phyloP scores from a whole-genome alignment of 2,113 vertebrate genomes.

The Tragelaphus strepsiceros region DNA sequence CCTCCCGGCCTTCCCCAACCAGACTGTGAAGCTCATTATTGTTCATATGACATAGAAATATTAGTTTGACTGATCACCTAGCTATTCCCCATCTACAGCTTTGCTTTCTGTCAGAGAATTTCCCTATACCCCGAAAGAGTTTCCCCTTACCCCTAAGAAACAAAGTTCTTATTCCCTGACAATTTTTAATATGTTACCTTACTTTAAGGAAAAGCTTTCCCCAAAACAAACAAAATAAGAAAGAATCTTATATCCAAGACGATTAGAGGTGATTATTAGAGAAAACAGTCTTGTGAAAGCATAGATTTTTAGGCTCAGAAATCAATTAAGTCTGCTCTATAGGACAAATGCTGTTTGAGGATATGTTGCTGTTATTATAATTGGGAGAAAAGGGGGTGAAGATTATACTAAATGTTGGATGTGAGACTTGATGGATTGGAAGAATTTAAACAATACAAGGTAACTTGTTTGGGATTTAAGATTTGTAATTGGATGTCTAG shows the following conservation, averaged over 20 bases:
- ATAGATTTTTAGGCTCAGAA: background rate
- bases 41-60: background rate
- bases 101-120: background rate
- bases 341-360: background rate
- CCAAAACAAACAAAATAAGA: conserved; percentile 5
- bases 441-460: background rate
- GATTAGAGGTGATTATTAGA: background rate
- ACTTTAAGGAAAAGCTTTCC: background rate
- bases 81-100: background rate
- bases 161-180: background rate
- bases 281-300: background rate
- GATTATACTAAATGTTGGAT: background rate
- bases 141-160: background rate
- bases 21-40: background rate
- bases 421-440: background rate
- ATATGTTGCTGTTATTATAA: background rate
- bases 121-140: background rate
- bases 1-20: background rate
- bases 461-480: background rate
- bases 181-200: background rate
- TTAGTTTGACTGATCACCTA: background rate
- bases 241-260: background rate
- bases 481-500: background rate
- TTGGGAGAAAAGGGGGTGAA: background rate
- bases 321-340: background rate